Percentiles rank a stretch among this genome's conserved stretches.
Conservation (phyloP, 2,797 vertebrate genomes). For the Mionectes olivaceus region DNA sequence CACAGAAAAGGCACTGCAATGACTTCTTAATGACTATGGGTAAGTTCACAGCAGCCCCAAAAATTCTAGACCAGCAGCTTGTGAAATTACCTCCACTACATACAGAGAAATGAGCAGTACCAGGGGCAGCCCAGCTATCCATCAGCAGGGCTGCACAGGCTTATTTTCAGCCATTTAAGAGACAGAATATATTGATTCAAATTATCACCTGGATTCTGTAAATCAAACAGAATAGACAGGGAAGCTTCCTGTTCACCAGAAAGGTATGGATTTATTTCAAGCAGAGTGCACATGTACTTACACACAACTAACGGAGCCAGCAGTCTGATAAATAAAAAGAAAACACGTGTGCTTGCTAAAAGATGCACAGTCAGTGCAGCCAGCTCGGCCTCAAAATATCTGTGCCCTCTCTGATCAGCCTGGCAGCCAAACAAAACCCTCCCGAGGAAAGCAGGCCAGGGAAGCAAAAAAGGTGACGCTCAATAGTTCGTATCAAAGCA, state of each 20-base stretch:
- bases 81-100: neutral
- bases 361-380: conserved; percentile 29
- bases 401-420: neutral
- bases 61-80: neutral
- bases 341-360: neutral
- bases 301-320: neutral
- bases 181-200: neutral
- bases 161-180: neutral
- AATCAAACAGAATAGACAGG: neutral
- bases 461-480: conserved; percentile 46
- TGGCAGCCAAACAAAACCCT: conserved; percentile 27
- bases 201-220: neutral
- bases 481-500: conserved; percentile 5
- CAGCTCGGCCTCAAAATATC: conserved; percentile 17
- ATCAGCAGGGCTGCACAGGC: neutral
- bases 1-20: neutral
- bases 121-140: neutral
- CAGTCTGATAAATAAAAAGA: neutral
- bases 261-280: neutral
- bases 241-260: neutral
- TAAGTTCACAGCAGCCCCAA: neutral
- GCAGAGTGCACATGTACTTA: neutral
- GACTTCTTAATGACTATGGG: neutral
- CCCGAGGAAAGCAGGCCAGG: neutral
- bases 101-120: fast-evolving